These are phyloP conservation scores for Borostomias antarcticus DNA, from an alignment of 2,797 vertebrate species.

Conservation along the genomic window DNA sequence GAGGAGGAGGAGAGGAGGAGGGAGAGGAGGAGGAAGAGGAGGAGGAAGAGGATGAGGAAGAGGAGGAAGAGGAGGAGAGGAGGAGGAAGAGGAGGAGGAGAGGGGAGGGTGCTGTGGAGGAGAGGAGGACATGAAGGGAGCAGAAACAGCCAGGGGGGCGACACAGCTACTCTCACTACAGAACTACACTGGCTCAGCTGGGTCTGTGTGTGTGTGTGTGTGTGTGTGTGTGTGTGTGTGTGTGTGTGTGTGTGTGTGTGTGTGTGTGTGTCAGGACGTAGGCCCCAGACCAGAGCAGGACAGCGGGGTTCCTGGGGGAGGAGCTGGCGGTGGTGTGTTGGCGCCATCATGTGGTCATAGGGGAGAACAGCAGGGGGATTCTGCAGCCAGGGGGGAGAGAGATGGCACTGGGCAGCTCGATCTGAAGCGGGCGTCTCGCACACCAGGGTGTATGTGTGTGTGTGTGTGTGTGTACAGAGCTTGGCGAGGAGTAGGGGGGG, in stretches of 20 bases:
- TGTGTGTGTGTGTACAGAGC: no score
- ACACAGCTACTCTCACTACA: no score
- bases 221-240: conserved; percentile 3
- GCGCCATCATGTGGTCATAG: conserved; percentile 25
- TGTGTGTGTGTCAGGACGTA: background rate
- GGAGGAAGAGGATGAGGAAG: background rate
- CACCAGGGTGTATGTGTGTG: no score
- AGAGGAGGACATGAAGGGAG: no score
- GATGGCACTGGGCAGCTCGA: conserved; percentile 31
- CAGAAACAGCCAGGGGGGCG: no score
- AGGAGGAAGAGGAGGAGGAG: conserved; percentile 13
- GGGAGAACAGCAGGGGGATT: conserved; percentile 9
- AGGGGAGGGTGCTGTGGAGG: conserved; percentile 19
- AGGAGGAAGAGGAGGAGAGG: background rate
- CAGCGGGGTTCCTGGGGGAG: background rate
- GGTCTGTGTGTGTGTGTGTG: no score
- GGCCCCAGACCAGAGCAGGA: background rate
- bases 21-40: conserved; percentile 19
- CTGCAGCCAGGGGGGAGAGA: conserved; percentile 34
- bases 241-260: conserved; percentile 13
- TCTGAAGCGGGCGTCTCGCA: no score
- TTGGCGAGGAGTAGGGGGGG: conserved; percentile 40
- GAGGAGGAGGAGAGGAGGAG: background rate
- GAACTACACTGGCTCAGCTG: no score
- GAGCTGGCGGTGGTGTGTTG: background rate